Percentiles rank a stretch among this genome's conserved stretches.
Evolutionary conservation across 2,113 vertebrate genomes (phyloP).

Genomic region (Hypanus sabinus): DNA sequence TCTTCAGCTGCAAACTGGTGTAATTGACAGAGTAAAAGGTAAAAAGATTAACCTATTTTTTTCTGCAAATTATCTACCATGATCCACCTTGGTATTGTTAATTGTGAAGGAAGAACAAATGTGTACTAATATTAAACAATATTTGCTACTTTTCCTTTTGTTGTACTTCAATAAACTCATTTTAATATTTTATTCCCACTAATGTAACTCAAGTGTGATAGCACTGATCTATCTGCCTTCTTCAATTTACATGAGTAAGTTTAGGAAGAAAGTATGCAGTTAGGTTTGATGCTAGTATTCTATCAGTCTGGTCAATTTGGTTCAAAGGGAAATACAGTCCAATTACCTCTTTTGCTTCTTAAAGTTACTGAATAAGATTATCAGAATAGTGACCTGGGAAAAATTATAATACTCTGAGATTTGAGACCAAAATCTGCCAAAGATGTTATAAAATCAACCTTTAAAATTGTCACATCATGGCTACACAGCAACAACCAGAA

Average conservation of each 20-base stretch:
- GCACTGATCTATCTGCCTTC: neutral
- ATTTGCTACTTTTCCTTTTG: neutral
- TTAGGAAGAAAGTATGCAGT: neutral
- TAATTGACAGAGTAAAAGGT: neutral
- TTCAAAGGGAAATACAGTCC: neutral
- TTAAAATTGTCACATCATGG: neutral
- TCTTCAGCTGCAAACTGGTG: neutral
- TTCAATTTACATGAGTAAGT: neutral
- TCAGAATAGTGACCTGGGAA: constrained; percentile 5
- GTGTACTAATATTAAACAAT: neutral
- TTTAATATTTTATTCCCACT: neutral
- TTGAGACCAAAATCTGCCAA: neutral
- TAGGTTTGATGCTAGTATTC: neutral
- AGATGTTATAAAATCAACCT: neutral
- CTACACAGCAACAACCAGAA: neutral
- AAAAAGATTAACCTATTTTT: neutral
- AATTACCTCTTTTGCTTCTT: neutral
- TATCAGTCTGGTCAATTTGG: neutral
- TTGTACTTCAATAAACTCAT: neutral
- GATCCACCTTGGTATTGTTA: neutral
- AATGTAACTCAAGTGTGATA: neutral
- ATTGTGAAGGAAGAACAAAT: neutral
- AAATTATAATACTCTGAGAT: neutral
- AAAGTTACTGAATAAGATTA: neutral
- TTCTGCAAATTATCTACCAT: neutral